Percentiles rank a stretch among this genome's conserved stretches.
Conservation (phyloP, 2,797 vertebrate genomes). For the Gila robusta region DNA sequence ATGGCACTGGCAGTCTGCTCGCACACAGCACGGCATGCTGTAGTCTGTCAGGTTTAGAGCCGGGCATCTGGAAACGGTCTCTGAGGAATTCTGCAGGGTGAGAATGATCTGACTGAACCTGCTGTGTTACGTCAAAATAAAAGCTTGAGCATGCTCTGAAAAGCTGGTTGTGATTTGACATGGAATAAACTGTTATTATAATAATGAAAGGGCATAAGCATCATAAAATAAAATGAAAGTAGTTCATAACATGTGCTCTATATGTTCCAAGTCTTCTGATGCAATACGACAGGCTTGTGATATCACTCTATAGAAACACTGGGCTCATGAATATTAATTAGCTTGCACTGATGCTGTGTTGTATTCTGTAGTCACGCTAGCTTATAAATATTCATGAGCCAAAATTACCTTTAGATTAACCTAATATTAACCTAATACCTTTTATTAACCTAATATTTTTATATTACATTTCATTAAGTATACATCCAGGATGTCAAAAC, state of each 20-base stretch:
- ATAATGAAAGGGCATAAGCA: neutral
- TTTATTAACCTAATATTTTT: neutral
- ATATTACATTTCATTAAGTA: neutral
- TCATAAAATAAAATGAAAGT: neutral
- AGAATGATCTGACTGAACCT: conserved; percentile 33
- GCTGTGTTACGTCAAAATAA: conserved; percentile 20
- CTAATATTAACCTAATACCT: too few relatives aligned
- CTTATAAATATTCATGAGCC: conserved; percentile 7
- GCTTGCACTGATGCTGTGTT: neutral
- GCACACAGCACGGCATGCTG: neutral
- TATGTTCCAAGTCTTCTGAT: neutral
- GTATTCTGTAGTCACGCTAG: neutral
- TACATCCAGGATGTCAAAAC: neutral
- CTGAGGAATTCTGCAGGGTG: conserved; percentile 16
- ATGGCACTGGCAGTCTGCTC: conserved; percentile 41
- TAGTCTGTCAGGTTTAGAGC: conserved; percentile 33
- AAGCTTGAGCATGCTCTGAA: neutral
- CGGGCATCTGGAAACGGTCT: conserved; percentile 27
- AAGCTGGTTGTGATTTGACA: neutral
- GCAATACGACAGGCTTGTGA: neutral
- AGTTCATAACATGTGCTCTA: neutral
- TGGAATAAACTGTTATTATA: neutral
- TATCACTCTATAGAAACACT: neutral
- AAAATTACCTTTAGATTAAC: neutral
- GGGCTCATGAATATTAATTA: conserved; percentile 13